Base-by-base conservation (phyloP, 2,113 vertebrate genomes). In the Penelope pileata region DNA sequence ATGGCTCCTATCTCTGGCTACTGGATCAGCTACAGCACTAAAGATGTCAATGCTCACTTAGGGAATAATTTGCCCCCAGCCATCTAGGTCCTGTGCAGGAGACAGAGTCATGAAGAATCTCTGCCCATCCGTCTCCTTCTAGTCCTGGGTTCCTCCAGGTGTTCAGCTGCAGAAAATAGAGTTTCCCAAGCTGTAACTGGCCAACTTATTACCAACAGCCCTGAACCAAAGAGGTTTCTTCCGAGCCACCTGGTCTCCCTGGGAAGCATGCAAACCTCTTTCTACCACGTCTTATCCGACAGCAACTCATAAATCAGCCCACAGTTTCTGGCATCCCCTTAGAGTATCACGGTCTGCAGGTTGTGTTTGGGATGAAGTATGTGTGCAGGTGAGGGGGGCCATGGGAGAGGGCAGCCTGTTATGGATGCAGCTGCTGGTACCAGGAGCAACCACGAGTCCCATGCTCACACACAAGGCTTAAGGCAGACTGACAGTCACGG, bases 161-260 rank as follows among this genome's bases (percentile, higher is more conserved):
- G 83, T 68, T 83, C 73, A 60, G 76, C 88, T 47, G 40, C 32
- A 7, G 30, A 78, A 86, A 93, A 53, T 3, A 62, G n/a, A 22
- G 16, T 70, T 86, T 93, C 23, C 92, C 80, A 60, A 75, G 56
- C n/a, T 40, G 30, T 26, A 69, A 38, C 68, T 74, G 83, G 85
- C 79, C 90, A 70, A 50, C 40, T 86, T 54, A 56, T 32, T 76
- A 78, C 76, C 72, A 72, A 24, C 40, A 88, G 23, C 76, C 68
- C 75, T 81, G 90, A 90, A 85, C 79, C 26, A 7, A 8, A 51
- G 64, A 86, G 64, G 43, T 67, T 92, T 40, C 75, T 89, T 60
- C 82, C 91, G 91, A 93, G 40, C 85, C 94, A 96, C 90, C 94
- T 94, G 91, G 56, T 34, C 73, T 93, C 80, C 51, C 64, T 30